These are phyloP conservation scores for Anas platyrhynchos DNA, from an alignment of 2,113 vertebrate genomes.

Conservation along the genomic window DNA sequence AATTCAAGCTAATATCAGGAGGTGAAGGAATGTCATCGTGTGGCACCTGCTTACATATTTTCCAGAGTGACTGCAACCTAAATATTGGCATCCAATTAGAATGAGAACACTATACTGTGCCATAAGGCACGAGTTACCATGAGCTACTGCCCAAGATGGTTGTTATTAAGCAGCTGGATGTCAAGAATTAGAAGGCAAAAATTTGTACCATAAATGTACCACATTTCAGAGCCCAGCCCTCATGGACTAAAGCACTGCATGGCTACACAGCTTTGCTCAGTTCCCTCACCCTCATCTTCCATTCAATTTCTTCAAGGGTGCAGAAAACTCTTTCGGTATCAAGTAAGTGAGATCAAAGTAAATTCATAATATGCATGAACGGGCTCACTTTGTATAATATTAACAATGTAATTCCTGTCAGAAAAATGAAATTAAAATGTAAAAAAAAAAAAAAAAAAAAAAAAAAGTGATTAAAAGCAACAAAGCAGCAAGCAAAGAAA, in stretches of 20 bases:
- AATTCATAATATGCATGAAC: neutral
- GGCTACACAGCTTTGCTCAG: neutral
- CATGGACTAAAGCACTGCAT: neutral
- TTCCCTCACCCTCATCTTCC: neutral
- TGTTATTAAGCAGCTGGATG: neutral
- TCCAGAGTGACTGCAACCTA: neutral
- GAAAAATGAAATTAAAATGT: conserved; percentile 32
- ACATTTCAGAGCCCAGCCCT: neutral
- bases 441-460: neutral
- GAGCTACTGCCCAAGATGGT: neutral
- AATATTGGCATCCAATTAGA: neutral
- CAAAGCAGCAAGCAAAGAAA: neutral
- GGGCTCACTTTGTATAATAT: conserved; percentile 19
- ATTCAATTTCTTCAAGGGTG: neutral
- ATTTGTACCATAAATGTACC: neutral
- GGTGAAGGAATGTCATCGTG: neutral
- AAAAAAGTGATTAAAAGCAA: neutral
- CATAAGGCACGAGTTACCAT: neutral
- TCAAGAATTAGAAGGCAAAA: neutral
- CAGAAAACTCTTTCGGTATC: conserved; percentile 25
- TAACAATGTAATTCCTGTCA: conserved; percentile 33
- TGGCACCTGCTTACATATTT: neutral
- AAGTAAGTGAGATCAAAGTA: conserved; percentile 51
- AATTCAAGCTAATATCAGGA: neutral
- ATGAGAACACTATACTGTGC: neutral